These are phyloP conservation scores for Poeciliopsis prolifica DNA, from an alignment of 2,113 vertebrate genomes.

Conservation along the genomic window DNA sequence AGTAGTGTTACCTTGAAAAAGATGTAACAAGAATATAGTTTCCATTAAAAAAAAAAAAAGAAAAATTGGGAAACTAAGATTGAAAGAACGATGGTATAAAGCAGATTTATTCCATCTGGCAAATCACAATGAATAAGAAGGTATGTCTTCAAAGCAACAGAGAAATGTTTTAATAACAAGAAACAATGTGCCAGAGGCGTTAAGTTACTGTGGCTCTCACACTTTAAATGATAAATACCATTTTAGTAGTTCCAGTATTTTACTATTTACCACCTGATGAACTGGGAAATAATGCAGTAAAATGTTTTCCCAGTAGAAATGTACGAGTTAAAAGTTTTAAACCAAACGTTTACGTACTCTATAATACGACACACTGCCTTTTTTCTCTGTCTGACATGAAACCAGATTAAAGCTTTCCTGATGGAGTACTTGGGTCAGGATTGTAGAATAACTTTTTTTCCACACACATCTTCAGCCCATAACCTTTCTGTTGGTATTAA, in stretches of 20 bases:
- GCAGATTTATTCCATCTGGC: neutral
- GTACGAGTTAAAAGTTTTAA: neutral
- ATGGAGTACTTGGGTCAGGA: neutral
- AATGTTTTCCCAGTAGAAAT: neutral
- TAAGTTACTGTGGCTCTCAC: neutral
- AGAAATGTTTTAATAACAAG: slow-evolving; percentile 6
- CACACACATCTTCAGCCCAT: neutral
- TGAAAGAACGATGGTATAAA: neutral
- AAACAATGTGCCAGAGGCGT: neutral
- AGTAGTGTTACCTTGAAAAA: neutral
- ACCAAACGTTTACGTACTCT: neutral
- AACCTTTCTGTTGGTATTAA: neutral
- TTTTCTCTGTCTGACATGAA: neutral
- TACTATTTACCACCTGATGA: neutral
- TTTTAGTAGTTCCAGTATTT: neutral
- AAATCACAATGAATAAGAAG: neutral
- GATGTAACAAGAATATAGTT: neutral
- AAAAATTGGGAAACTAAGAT: neutral
- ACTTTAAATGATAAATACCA: too few relatives aligned
- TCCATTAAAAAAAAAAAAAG: neutral
- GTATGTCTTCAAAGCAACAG: neutral
- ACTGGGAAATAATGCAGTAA: neutral
- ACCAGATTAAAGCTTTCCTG: neutral
- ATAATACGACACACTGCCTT: neutral
- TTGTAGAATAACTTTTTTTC: neutral